Conservation (phyloP, 2,888 invertebrate species). For the Thera obeliscata region DNA sequence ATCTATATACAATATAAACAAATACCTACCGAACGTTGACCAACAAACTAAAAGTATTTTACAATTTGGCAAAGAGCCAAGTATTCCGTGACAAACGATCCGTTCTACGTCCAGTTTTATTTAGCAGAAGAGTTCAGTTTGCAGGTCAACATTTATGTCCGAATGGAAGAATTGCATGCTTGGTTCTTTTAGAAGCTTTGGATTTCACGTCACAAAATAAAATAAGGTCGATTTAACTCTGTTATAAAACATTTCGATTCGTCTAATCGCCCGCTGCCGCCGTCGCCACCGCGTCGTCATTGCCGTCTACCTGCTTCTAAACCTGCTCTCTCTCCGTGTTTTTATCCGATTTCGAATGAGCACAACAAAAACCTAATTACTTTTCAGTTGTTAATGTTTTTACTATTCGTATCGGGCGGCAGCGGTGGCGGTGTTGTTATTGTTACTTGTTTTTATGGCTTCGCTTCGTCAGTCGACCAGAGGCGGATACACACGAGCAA, state of each 20-base stretch:
- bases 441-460: constrained; percentile 52
- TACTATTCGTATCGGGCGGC: constrained; percentile 46
- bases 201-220: constrained; percentile 19
- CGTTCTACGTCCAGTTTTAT: constrained; percentile 63
- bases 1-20: constrained; percentile 52
- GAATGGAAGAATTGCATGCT: constrained; percentile 47
- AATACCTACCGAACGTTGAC: constrained; percentile 69
- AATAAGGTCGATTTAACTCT: constrained; percentile 25
- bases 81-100: constrained; percentile 75
- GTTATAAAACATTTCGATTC: constrained; percentile 26
- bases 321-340: constrained; percentile 34
- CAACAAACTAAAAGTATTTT: constrained; percentile 74
- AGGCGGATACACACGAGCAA: constrained; percentile 56
- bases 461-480: constrained; percentile 55
- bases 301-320: constrained; percentile 34
- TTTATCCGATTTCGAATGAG: constrained; percentile 41
- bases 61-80: constrained; percentile 76
- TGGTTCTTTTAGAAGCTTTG: constrained; percentile 24
- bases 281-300: background rate
- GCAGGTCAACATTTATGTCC: constrained; percentile 52
- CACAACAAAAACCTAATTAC: constrained; percentile 55
- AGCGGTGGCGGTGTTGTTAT: constrained; percentile 43
- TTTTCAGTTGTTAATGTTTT: constrained; percentile 57
- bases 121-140: constrained; percentile 65
- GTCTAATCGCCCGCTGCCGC: constrained; percentile 7